Conservation (phyloP, 2,113 vertebrate species). For the Colistium nudipinnis region DNA sequence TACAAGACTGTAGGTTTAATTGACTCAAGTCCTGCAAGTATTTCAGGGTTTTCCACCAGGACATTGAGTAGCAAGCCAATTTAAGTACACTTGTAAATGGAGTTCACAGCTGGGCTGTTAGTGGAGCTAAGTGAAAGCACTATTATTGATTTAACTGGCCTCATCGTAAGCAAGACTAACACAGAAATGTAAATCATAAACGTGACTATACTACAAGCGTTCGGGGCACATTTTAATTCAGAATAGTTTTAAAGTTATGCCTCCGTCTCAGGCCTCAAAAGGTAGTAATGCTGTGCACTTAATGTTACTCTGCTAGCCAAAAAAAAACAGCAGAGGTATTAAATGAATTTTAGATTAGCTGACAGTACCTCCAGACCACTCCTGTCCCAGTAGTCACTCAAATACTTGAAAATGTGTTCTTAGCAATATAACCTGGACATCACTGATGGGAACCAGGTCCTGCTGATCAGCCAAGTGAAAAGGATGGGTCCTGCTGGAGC, state of each 20-base stretch:
- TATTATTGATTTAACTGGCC: neutral
- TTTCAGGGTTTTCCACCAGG: no score
- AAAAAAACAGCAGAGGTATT: no score
- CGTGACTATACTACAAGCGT: no score
- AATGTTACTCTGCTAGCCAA: no score
- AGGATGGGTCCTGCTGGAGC: conserved; percentile 73
- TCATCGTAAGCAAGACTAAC: neutral
- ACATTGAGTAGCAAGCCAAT: no score
- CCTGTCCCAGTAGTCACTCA: neutral
- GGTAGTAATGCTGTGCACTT: no score
- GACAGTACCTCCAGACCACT: neutral
- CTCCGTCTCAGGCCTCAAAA: neutral
- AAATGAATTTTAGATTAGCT: neutral
- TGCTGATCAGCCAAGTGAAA: conserved; percentile 88
- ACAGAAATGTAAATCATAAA: neutral
- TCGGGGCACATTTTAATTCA: neutral
- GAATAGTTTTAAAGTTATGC: neutral
- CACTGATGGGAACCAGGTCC: conserved; percentile 86
- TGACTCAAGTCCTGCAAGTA: no score
- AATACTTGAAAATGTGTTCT: neutral
- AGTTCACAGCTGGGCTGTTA: no score
- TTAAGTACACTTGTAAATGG: no score
- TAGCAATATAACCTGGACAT: conserved; percentile 93
- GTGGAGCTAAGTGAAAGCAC: no score
- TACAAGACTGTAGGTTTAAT: conserved; percentile 84